Base-by-base conservation (phyloP, 2,797 vertebrate genomes). In the Gymnothorax javanicus region DNA sequence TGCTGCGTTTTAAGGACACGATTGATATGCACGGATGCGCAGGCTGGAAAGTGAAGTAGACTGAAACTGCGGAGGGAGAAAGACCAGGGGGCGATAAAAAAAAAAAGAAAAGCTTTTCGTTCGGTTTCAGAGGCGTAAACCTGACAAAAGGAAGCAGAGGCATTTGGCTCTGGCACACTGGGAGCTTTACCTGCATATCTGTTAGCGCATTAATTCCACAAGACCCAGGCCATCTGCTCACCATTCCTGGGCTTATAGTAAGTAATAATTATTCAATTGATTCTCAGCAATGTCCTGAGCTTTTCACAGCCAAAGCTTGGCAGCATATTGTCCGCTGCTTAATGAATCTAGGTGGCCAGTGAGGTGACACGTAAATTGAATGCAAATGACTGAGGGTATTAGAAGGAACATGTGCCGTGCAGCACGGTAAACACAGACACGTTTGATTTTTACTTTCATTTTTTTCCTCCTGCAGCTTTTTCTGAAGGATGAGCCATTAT, bases 171-270 rank as follows among this genome's bases (percentile, higher is more conserved):
- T 1, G 92, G 92, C 92, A 89, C 85, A 89, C 82, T 90, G 86
- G 91, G 90, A 85, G 90, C 27, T 58, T 90, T 92, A 92, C 91
- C 91, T 94, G 92, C 91, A 93, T 92, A 91, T 93, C 93, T 93
- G 91, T 91, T 86, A 89, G 90, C 86, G 52, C 91, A 93, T 93
- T 94, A 89, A 93, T 94, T 93, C 93, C 75, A 90, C 89, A 85
- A 52, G 71, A 89, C 92, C 91, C 93, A 92, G 90, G 91, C 92
- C 94, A 95, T 95, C 94, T 95, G 94, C 91, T 92, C 89, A 73
- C 91, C 90, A 94, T 94, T 94, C 94, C 92, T 90, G 90, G 90
- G 91, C 89, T 91, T 79, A 69, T 86, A 90, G 82, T 85, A 87
- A 93, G 89, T 88, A 89, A 90, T 89, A 91, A 94, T 93, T 93